These are phyloP conservation scores for Sisor rabdophorus DNA, from an alignment of 2,113 vertebrate genomes.

Conservation along the genomic window DNA sequence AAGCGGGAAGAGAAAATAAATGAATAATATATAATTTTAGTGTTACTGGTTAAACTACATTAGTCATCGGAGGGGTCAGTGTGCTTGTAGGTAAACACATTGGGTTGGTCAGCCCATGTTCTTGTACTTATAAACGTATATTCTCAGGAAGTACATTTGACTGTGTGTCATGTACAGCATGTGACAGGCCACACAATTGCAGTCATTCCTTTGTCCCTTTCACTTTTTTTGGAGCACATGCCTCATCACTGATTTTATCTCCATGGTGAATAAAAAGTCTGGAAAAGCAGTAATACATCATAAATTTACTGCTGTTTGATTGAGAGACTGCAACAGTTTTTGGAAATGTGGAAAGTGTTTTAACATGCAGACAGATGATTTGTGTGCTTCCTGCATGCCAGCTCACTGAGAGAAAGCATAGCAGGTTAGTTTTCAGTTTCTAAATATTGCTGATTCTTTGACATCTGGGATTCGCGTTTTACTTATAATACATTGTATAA, in stretches of 20 bases:
- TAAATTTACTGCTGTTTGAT: background rate
- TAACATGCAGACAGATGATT: too few species aligned
- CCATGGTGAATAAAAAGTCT: slow-evolving; percentile 10
- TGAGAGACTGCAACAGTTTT: background rate
- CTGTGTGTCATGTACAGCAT: background rate
- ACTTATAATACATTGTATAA: background rate
- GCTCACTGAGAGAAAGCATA: background rate
- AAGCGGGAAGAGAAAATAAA: too few species aligned
- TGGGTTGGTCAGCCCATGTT: background rate
- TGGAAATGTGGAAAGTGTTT: background rate
- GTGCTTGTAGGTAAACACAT: background rate
- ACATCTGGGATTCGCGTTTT: background rate
- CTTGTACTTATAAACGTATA: background rate
- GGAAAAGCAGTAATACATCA: background rate
- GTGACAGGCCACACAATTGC: background rate
- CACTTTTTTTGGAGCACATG: slow-evolving; percentile 3
- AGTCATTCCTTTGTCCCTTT: slow-evolving; percentile 10
- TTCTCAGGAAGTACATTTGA: background rate
- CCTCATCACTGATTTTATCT: slow-evolving; percentile 24
- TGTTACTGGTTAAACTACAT: background rate
- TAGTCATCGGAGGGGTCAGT: background rate
- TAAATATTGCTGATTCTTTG: background rate
- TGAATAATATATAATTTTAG: too few species aligned
- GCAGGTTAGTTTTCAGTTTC: background rate
- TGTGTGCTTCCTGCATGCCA: background rate